These are phyloP conservation scores for Sebastes baramenuke DNA, from an alignment of 2,797 vertebrate genomes.

Conservation along the genomic window DNA sequence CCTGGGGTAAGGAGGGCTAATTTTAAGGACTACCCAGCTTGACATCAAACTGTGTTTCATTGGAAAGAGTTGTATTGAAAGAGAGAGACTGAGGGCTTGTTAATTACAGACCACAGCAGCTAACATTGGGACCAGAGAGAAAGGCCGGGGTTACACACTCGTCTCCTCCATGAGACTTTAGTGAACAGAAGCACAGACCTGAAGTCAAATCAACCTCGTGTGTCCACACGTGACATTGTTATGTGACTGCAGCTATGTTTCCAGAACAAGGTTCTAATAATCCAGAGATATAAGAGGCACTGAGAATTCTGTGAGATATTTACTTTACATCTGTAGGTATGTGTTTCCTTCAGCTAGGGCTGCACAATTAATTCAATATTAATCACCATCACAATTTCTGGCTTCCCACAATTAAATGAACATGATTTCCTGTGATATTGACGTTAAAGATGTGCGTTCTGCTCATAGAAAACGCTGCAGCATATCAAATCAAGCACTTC, in stretches of 20 bases:
- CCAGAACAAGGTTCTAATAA: neutral
- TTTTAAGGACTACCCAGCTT: conserved; percentile 45
- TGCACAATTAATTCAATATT: no score
- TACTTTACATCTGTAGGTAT: neutral
- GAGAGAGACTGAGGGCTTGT: neutral
- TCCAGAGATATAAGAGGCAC: neutral
- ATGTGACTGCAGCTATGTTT: neutral
- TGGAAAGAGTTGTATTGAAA: conserved; percentile 16
- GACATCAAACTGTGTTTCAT: conserved; percentile 47
- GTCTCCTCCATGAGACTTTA: conserved; percentile 10
- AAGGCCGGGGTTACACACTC: neutral
- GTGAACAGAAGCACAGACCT: neutral
- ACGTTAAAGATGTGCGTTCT: no score
- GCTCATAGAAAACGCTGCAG: no score
- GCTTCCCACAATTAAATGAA: no score
- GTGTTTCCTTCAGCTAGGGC: neutral
- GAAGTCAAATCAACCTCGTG: neutral
- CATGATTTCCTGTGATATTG: no score
- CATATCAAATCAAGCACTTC: no score
- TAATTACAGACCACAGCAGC: neutral
- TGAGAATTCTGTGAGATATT: neutral
- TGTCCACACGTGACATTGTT: neutral
- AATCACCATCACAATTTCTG: no score
- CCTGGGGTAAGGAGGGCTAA: conserved; percentile 10
- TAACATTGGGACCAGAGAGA: neutral